These are phyloP conservation scores for Amazona vittata DNA, from an alignment of 2,113 vertebrate species.

Conservation along the genomic window DNA sequence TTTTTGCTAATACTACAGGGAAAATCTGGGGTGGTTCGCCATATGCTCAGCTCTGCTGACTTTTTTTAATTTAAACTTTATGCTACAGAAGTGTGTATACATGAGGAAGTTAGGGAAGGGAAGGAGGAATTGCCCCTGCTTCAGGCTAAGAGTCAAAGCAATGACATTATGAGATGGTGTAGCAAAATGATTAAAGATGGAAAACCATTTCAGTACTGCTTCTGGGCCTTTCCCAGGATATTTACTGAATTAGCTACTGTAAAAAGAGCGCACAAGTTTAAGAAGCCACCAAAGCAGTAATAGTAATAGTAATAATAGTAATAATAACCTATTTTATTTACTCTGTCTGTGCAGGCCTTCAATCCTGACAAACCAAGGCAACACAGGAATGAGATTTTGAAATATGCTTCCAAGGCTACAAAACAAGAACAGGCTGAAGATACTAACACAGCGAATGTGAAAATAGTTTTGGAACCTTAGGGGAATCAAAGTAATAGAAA, in stretches of 20 bases:
- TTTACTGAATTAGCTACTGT: neutral
- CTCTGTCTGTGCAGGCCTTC: neutral
- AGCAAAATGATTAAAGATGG: neutral
- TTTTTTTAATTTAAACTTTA: neutral
- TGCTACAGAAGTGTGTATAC: neutral
- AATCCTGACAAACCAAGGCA: conserved; percentile 7
- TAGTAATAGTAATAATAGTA: neutral
- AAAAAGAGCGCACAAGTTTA: neutral
- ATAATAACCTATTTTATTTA: neutral
- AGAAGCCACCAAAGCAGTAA: neutral
- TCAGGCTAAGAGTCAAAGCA: neutral
- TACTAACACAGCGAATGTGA: neutral
- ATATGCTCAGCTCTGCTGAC: neutral
- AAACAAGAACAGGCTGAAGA: neutral
- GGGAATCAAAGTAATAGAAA: conserved; percentile 41
- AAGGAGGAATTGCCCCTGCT: neutral
- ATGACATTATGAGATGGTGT: neutral
- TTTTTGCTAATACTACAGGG: neutral
- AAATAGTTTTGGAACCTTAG: conserved; percentile 2
- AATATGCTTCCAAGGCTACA: neutral
- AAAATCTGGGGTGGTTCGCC: neutral
- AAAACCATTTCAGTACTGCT: neutral
- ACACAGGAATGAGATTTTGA: conserved; percentile 32
- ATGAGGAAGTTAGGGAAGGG: neutral
- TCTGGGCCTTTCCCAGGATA: neutral